Evolutionary conservation across 2,113 vertebrate genomes (phyloP), one percentile per base, ranked within the genome.

Genomic region (Malurus elegans): DNA sequence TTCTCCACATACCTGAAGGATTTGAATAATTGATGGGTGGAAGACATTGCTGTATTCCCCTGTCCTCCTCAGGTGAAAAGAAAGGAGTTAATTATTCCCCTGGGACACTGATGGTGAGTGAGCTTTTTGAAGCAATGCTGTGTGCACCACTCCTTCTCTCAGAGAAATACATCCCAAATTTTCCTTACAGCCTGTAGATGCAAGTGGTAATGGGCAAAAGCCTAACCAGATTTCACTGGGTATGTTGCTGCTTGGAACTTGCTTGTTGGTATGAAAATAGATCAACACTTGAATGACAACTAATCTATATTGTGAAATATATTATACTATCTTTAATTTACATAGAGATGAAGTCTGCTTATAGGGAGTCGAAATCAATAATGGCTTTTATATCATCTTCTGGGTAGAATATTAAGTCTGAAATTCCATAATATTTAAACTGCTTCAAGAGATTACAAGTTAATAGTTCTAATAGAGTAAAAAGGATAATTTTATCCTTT

Each of bases 351-450:
- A 95, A 94, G 65, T 71, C 94, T 90, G 67, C 81, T 91, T 92
- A 66, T 54, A 40, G 44, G 57, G 75, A 95, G 70, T 74, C 47
- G 85, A 93, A 90, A 97, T 97, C 94, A 95, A 95, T 95, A 96
- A 29, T n/a, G 85, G 64, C 85, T 96, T 92, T 94, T 94, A 73
- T 88, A 85, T 75, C 72, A 74, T 95, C 56, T 69, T 88, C 75
- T 94, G 56, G 74, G 51, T 7, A 4, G 72, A 90, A 92, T 92
- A 94, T 92, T 79, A 90, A 86, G 82, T 86, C 56, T 92, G 76
- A 79, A 93, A 74, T 67, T 71, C 88, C 18, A 1, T 80, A 80
- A 81, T 67, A 82, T 60, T 85, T 94, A 74, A 96, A 90, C 71
- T 83, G 82, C 82, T 92, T 66, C 79, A 73, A 86, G 90, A 92